These are phyloP conservation scores for Amyelois transitella DNA, from an alignment of 1,140 invertebrate species.

Conservation along the genomic window DNA sequence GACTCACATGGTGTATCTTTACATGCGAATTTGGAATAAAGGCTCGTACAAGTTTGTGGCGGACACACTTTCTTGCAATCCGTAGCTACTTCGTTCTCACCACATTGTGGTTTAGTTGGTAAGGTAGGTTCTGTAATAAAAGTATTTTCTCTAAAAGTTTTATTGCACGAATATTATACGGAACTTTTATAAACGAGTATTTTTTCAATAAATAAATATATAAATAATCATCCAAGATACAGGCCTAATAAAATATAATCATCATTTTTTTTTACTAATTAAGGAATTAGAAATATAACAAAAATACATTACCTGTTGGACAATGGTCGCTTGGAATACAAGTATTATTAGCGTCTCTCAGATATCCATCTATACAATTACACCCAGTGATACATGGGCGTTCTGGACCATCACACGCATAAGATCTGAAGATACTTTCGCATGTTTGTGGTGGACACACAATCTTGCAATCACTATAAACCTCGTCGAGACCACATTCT, in stretches of 20 bases:
- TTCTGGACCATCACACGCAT: background rate
- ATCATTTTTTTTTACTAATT: too few relatives aligned
- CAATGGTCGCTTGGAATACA: slow-evolving; percentile 7
- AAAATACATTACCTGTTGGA: slow-evolving; percentile 4
- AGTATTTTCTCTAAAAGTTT: too few relatives aligned
- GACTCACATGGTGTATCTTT: slow-evolving; percentile 14
- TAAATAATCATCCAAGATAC: too few relatives aligned
- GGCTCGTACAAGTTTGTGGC: slow-evolving; percentile 18
- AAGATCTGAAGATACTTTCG: slow-evolving; percentile 1
- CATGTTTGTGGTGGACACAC: slow-evolving; percentile 27
- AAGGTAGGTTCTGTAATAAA: background rate
- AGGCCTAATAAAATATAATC: too few relatives aligned
- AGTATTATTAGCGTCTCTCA: background rate
- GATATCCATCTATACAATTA: slow-evolving; percentile 6
- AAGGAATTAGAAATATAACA: too few relatives aligned
- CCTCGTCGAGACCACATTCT: slow-evolving; percentile 24
- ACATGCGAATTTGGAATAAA: background rate
- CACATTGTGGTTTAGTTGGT: slow-evolving; percentile 14
- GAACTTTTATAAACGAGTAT: too few relatives aligned
- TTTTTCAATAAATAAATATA: too few relatives aligned
- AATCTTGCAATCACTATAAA: slow-evolving; percentile 15
- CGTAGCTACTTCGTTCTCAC: slow-evolving; percentile 20
- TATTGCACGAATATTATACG: too few relatives aligned
- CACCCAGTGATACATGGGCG: slow-evolving; percentile 1
- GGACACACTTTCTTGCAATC: slow-evolving; percentile 23